phyloP scores from a whole-genome alignment of 2,888 invertebrate species.

The Nemotelus pantherinus region DNA sequence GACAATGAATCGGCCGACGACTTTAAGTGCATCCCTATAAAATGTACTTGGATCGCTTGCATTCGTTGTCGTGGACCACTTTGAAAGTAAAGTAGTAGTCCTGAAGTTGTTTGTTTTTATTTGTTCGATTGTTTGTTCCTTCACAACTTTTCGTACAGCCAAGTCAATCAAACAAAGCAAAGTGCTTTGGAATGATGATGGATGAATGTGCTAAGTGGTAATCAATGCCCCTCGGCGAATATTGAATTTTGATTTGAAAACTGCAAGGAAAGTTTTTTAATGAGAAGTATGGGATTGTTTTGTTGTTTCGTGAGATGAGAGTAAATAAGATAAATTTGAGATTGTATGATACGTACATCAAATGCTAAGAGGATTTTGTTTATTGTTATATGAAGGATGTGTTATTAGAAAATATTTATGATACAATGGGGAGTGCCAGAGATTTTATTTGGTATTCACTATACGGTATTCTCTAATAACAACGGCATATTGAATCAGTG shows the following conservation, averaged over 20 bases:
- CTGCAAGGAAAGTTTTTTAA: background rate
- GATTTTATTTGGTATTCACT: too few species aligned
- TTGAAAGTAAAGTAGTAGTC: background rate
- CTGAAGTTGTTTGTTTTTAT: background rate
- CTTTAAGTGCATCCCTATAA: background rate
- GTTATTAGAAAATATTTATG: too few species aligned
- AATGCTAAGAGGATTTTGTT: too few species aligned
- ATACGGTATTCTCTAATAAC: too few species aligned
- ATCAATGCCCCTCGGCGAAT: background rate
- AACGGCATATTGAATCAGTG: too few species aligned
- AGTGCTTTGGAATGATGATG: background rate
- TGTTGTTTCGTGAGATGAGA: background rate
- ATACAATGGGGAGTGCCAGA: too few species aligned
- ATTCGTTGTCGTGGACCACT: too few species aligned
- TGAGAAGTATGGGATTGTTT: background rate
- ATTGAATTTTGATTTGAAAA: background rate
- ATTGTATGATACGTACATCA: too few species aligned
- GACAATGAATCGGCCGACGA: too few species aligned
- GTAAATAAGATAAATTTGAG: too few species aligned
- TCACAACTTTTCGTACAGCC: background rate
- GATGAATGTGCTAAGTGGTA: background rate
- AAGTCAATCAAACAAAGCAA: too few species aligned
- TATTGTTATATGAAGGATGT: too few species aligned
- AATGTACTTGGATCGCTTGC: background rate
- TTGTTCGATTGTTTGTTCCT: background rate